These are phyloP conservation scores for Cyanoderma ruficeps DNA, from an alignment of 2,113 vertebrate genomes.

Conservation along the genomic window DNA sequence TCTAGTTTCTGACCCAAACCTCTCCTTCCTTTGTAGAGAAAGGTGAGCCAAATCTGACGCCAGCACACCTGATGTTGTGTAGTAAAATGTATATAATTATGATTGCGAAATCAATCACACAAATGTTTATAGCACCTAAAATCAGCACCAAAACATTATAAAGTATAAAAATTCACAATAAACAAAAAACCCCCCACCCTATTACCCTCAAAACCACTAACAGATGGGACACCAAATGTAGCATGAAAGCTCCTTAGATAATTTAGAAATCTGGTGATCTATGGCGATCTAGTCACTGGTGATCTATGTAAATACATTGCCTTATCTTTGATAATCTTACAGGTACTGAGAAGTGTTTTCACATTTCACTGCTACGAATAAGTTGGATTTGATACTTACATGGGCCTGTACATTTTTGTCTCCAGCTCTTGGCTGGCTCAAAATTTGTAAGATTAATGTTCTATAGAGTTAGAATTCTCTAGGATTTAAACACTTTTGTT, in stretches of 20 bases:
- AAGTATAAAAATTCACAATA: background rate
- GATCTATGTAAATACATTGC: background rate
- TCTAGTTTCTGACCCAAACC: background rate
- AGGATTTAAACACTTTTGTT: background rate
- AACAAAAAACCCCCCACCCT: rapidly evolving
- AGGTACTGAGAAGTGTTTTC: background rate
- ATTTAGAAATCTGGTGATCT: background rate
- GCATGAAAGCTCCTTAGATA: background rate
- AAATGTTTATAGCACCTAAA: background rate
- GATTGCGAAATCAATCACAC: background rate
- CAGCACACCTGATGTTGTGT: background rate
- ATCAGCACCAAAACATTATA: background rate
- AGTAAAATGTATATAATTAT: background rate
- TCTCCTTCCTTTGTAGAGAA: background rate
- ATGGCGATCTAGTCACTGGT: background rate
- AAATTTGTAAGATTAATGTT: background rate
- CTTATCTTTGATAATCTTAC: background rate
- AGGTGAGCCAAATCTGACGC: background rate
- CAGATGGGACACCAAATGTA: background rate
- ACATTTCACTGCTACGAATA: background rate
- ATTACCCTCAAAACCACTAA: rapidly evolving
- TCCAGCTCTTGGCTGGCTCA: background rate
- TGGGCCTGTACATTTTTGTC: background rate
- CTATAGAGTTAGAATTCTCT: background rate
- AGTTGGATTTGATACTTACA: background rate